Evolutionary conservation across 2,888 invertebrate species (phyloP).

Genomic region (Metallyticus violacea): DNA sequence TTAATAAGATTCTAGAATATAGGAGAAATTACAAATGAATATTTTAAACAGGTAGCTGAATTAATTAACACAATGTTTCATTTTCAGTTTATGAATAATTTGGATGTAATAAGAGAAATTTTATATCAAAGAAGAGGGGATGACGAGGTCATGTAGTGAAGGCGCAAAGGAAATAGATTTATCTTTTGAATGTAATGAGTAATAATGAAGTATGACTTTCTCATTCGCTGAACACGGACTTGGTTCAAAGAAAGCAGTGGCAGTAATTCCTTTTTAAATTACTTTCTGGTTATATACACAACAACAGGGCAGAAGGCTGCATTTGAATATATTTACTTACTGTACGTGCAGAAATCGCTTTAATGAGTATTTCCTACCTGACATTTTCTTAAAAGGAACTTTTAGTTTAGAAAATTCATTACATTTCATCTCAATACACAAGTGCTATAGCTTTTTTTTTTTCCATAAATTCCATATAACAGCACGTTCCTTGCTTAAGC

Average conservation of each 20-base stretch:
- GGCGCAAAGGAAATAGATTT: not conserved
- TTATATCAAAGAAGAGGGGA: not conserved
- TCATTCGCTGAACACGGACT: not conserved
- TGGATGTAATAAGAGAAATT: not conserved
- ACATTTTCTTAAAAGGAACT: too few relatives aligned
- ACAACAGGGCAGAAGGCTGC: not conserved
- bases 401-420: too few relatives aligned
- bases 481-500: too few relatives aligned
- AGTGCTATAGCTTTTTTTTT: too few relatives aligned
- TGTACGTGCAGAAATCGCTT: not conserved
- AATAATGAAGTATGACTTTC: not conserved
- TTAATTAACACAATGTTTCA: conserved; percentile 12
- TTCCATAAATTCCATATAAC: too few relatives aligned
- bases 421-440: too few relatives aligned
- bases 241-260: not conserved
- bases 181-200: not conserved
- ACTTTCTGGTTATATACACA: not conserved
- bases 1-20: not conserved
- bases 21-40: not conserved
- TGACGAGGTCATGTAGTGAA: not conserved
- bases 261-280: not conserved
- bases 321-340: not conserved
- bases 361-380: not conserved
- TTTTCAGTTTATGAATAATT: conserved; percentile 17
- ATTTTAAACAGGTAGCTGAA: conserved; percentile 8